phyloP scores from a whole-genome alignment of 2,888 invertebrate species.

The Rotaria socialis region DNA sequence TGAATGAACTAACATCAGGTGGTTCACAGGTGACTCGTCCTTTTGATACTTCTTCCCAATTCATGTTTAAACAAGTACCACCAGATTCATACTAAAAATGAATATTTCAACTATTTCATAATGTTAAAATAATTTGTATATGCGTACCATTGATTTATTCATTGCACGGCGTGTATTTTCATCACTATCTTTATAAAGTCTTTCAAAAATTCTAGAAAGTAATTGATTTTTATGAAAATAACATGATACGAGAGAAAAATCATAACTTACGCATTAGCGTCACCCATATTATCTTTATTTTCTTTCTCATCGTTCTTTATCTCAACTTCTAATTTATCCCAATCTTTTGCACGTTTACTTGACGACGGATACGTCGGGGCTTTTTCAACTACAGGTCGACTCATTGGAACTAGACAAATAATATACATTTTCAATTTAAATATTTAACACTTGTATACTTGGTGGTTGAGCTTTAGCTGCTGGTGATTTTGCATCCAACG shows the following conservation, averaged over 20 bases:
- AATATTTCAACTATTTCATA: background rate
- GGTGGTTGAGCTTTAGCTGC: background rate
- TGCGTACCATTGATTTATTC: background rate
- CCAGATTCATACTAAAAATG: background rate
- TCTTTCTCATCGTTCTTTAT: background rate
- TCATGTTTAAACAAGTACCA: background rate
- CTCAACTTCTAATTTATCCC: background rate
- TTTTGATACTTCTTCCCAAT: background rate
- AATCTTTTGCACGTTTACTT: slow-evolving; percentile 8
- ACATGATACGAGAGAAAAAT: background rate
- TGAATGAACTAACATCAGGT: background rate
- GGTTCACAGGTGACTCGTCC: background rate
- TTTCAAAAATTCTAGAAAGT: background rate
- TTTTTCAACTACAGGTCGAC: background rate
- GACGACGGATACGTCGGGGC: background rate
- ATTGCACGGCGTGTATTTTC: background rate
- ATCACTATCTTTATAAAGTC: background rate
- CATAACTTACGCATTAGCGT: background rate
- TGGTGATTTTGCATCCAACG: background rate
- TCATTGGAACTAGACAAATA: background rate
- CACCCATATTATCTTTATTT: background rate
- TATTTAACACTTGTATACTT: background rate
- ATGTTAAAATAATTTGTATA: no score
- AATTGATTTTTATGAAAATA: background rate
- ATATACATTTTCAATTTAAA: background rate